Conservation (phyloP, 2,113 vertebrate species). For the Channa maculata region DNA sequence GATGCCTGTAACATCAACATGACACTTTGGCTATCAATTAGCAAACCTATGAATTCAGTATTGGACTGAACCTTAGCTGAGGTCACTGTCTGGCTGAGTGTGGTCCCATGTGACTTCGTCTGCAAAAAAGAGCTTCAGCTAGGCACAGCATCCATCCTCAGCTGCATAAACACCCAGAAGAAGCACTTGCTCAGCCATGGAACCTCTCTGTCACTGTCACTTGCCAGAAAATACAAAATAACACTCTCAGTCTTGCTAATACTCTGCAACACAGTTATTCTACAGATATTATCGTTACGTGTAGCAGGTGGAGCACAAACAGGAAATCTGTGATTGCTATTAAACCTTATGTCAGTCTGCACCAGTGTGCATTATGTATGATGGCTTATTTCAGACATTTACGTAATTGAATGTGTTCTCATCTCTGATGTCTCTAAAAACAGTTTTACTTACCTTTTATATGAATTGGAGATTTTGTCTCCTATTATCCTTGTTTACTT, state of each 20-base stretch:
- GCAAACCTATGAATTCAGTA: slow-evolving; percentile 57
- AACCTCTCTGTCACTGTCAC: slow-evolving; percentile 5
- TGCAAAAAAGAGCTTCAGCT: slow-evolving; percentile 44
- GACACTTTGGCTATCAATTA: slow-evolving; percentile 39
- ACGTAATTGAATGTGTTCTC: slow-evolving; percentile 30
- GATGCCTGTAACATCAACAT: slow-evolving; percentile 18
- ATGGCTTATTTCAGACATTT: slow-evolving; percentile 21
- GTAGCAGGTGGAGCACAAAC: slow-evolving; percentile 44
- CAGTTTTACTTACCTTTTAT: background rate
- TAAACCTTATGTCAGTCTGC: slow-evolving; percentile 35
- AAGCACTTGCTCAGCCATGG: slow-evolving; percentile 18
- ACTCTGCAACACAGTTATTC: slow-evolving; percentile 30
- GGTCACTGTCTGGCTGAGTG: slow-evolving; percentile 34
- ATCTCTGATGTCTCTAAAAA: slow-evolving; percentile 22
- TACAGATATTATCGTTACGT: slow-evolving; percentile 42
- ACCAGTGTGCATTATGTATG: slow-evolving; percentile 16
- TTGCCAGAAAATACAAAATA: slow-evolving; percentile 42
- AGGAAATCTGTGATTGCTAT: slow-evolving; percentile 55
- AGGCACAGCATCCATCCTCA: slow-evolving; percentile 67
- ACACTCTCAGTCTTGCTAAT: slow-evolving; percentile 11
- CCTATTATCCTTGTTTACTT: background rate
- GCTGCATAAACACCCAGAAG: slow-evolving; percentile 69
- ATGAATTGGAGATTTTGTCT: background rate
- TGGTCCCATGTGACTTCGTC: slow-evolving; percentile 43
- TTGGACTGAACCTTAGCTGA: slow-evolving; percentile 61